Evolutionary conservation across 2,113 vertebrate species (phyloP).

Genomic region (human): GRCh38 chr3:57691001-57691500

Average conservation of each 20-base stretch:
- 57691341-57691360: neutral
- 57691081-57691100: neutral
- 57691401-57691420: slow-evolving; percentile 34
- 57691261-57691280: slow-evolving; percentile 30
- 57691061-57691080: neutral
- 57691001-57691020: slow-evolving; percentile 30
- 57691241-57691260: neutral
- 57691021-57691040: slow-evolving; percentile 15
- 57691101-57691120: neutral
- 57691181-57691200: neutral
- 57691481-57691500: neutral
- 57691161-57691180: neutral
- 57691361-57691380: neutral
- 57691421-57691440: slow-evolving; percentile 3
- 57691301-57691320: slow-evolving; percentile 23
- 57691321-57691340: neutral
- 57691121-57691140: neutral
- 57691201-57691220: slow-evolving; percentile 7
- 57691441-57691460: neutral
- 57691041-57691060: slow-evolving; percentile 43
- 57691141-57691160: slow-evolving; percentile 8
- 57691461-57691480: neutral
- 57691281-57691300: neutral
- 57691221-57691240: neutral
- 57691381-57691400: neutral